Base-by-base conservation (phyloP, 2,888 invertebrate genomes). In the Ophioninae sp. region DNA sequence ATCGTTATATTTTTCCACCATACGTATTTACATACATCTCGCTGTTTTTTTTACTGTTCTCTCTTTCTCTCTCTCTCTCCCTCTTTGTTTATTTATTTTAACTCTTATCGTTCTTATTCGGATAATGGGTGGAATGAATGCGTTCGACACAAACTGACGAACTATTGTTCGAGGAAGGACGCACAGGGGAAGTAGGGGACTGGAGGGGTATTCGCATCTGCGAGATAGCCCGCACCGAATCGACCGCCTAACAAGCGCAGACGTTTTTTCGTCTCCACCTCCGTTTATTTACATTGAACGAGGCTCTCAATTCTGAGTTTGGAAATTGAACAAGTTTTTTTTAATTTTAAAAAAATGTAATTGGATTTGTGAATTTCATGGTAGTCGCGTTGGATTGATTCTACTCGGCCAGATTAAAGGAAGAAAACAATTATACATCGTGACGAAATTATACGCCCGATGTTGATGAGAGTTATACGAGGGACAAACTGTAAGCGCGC, bases 91-190 rank as follows among this genome's bases (percentile, higher is more conserved):
- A 23, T 70, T 64, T 57, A 50, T 65, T 23, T 61, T 64, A 76
- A 85, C 82, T 81, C 64, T 70, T 87, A 89, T 85, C 77, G 86
- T 89, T 85, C 91, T 91, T 91, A 91, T 91, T 90, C 90, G 87
- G 88, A 85, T 89, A 90, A 87, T 88, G 87, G 86, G 89, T 88
- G 89, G 90, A 90, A 90, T 89, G 90, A 89, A 88, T 91, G 13
- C 13, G 50, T 50, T 50, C 50, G 50, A 50, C 90, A 90, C 89
- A 91, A 86, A 89, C 89, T 76, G 88, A 89, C 89, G 88, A 89
- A 88, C 88, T 87, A 64, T 65, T 23, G 76, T 84, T 89, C 86
- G 72, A 82, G 86, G 10, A 0, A 56, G 57, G 5, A 13, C 8
- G 8, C 10, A 10, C 20, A 41, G 8, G 3, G 17, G 67, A 21